A percentile compares a stretch with the other conserved stretches of the same genome.
phyloP scores from a whole-genome alignment of 1,140 invertebrate species.

The Pectinophora gossypiella region DNA sequence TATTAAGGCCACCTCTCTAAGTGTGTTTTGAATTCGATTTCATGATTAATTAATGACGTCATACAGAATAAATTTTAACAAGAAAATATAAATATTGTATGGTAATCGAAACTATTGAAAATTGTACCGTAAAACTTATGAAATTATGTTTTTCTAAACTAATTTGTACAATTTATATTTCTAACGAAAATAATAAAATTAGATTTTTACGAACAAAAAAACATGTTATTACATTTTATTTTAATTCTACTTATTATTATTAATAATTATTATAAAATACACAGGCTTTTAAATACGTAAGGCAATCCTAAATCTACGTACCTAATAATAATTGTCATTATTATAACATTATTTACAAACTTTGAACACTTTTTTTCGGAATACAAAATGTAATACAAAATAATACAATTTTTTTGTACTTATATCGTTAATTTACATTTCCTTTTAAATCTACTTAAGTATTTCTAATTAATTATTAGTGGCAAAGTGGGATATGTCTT shows the following conservation, averaged over 20 bases:
- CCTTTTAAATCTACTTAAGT: slow-evolving; percentile 29
- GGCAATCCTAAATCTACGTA: slow-evolving; percentile 7
- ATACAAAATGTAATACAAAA: slow-evolving; percentile 45
- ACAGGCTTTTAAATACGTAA: slow-evolving; percentile 10
- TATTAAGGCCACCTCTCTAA: no score
- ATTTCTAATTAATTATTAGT: slow-evolving; percentile 27
- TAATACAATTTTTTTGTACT: slow-evolving; percentile 59
- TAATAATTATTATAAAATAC: background rate
- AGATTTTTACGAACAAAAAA: background rate
- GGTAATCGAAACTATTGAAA: no score
- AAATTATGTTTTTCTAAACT: no score
- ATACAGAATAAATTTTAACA: no score
- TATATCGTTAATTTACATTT: slow-evolving; percentile 21
- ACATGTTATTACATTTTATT: background rate
- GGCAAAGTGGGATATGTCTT: slow-evolving; percentile 61
- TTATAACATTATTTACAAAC: slow-evolving; percentile 21
- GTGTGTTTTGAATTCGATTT: no score
- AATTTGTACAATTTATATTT: background rate
- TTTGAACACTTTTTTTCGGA: slow-evolving; percentile 44
- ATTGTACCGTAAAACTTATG: no score
- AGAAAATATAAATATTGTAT: no score
- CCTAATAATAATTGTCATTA: background rate
- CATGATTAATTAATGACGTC: no score
- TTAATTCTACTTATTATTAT: background rate
- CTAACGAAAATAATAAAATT: background rate